phyloP scores from a whole-genome alignment of 2,113 vertebrate species.

The Pseudolaguvia tuberculata region DNA sequence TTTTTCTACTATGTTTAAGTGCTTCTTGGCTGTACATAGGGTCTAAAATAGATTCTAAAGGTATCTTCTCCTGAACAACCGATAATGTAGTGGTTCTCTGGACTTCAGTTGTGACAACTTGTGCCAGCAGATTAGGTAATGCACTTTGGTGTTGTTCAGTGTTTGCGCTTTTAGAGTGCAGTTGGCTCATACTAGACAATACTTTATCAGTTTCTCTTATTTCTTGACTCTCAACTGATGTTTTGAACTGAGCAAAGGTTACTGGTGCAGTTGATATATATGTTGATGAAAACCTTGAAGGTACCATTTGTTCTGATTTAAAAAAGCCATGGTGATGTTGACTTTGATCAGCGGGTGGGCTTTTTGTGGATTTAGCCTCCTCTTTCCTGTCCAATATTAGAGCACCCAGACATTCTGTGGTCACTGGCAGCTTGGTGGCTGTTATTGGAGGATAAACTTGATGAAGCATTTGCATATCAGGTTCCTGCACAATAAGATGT shows the following conservation, averaged over 20 bases:
- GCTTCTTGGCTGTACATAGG: conserved; percentile 61
- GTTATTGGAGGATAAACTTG: conserved; percentile 57
- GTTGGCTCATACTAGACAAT: conserved; percentile 72
- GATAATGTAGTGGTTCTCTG: conserved; percentile 74
- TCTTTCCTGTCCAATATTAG: conserved; percentile 31
- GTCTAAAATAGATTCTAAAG: conserved; percentile 61
- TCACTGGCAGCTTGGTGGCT: conserved; percentile 61
- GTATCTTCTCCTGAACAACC: conserved; percentile 70
- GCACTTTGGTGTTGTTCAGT: conserved; percentile 64
- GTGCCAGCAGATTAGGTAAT: conserved; percentile 67
- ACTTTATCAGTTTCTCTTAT: conserved; percentile 71
- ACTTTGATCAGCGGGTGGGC: conserved; percentile 1
- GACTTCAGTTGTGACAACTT: conserved; percentile 73
- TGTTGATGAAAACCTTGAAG: background rate
- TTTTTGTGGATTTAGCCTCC: background rate
- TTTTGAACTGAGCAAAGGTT: conserved; percentile 60
- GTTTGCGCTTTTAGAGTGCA: conserved; percentile 70
- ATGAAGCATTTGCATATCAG: conserved; percentile 25
- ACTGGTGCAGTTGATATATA: conserved; percentile 61
- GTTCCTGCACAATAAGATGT: conserved; percentile 2
- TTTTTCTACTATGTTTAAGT: conserved; percentile 76
- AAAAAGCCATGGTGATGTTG: conserved; percentile 13
- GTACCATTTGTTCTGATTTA: conserved; percentile 22
- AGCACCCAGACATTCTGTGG: conserved; percentile 69
- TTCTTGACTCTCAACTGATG: conserved; percentile 73